These are phyloP conservation scores for Chorisops tibialis DNA, from an alignment of 2,888 invertebrate species.

Conservation along the genomic window DNA sequence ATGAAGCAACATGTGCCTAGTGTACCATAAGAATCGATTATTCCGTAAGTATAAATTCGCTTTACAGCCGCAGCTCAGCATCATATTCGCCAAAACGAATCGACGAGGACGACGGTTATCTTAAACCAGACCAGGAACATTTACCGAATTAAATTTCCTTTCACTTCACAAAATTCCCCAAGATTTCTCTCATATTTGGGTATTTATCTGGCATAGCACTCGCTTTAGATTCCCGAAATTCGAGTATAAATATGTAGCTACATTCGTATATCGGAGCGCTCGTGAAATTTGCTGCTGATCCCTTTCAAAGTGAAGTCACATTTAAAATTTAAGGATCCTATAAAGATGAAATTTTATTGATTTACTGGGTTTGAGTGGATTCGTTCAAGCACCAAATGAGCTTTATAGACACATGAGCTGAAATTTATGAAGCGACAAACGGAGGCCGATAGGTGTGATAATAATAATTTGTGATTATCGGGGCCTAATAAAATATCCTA, in stretches of 20 bases:
- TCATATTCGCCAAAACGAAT: too few species aligned
- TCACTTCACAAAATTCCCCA: conserved; percentile 22
- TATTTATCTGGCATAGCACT: too few species aligned
- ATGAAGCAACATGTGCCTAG: conserved; percentile 23
- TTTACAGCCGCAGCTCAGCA: background rate
- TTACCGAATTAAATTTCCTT: conserved; percentile 28
- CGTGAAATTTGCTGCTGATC: background rate
- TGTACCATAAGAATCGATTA: conserved; percentile 30
- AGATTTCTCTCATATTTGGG: conserved; percentile 1
- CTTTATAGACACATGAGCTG: too few species aligned
- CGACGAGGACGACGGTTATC: conserved; percentile 22
- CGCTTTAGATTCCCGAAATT: background rate
- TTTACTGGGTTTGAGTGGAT: conserved; percentile 20
- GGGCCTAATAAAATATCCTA: too few species aligned
- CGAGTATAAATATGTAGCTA: background rate
- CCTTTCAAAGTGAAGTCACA: background rate
- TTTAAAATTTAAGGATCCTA: conserved; percentile 27
- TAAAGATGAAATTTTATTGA: conserved; percentile 28
- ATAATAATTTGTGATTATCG: too few species aligned
- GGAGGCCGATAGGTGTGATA: too few species aligned
- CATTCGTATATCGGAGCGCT: background rate
- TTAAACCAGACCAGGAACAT: conserved; percentile 22
- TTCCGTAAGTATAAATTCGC: conserved; percentile 30
- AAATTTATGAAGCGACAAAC: too few species aligned
- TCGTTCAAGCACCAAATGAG: background rate